phyloP scores from a whole-genome alignment of 2,113 vertebrate genomes.

The Laticauda colubrina region DNA sequence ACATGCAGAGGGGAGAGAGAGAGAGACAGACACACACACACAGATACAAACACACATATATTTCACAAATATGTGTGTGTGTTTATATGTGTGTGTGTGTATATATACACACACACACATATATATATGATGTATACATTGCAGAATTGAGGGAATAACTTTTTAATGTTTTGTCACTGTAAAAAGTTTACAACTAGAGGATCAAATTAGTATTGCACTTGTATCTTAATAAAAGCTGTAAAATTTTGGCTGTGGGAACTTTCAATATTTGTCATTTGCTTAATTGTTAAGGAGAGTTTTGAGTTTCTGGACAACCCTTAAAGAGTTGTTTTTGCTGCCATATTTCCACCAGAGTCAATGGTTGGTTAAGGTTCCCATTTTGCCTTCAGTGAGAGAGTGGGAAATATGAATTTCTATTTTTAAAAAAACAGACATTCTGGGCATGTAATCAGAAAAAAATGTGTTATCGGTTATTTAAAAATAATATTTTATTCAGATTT shows the following conservation, averaged over 20 bases:
- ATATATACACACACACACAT: constrained; percentile 49
- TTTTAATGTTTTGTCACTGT: constrained; percentile 10
- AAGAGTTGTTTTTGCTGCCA: constrained; percentile 22
- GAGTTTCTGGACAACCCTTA: background rate
- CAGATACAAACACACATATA: background rate
- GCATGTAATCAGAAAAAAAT: constrained; percentile 1
- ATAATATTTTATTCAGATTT: background rate
- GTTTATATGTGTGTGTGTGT: constrained; percentile 28
- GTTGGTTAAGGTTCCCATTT: constrained; percentile 54
- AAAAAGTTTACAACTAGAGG: constrained; percentile 26
- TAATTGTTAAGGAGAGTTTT: background rate
- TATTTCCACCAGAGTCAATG: constrained; percentile 35
- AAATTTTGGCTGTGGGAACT: constrained; percentile 13
- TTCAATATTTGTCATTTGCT: background rate
- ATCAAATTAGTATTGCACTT: constrained; percentile 11
- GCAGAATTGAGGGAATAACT: constrained; percentile 38
- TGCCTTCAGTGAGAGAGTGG: background rate
- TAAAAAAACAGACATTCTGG: background rate
- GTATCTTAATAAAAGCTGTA: background rate
- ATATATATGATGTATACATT: constrained; percentile 72
- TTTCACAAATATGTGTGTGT: background rate
- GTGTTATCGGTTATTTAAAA: background rate
- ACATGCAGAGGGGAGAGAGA: no score
- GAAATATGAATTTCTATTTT: constrained; percentile 16
- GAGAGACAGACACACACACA: no score